Conservation (phyloP, 2,113 vertebrate species). For the Leiothrix lutea region DNA sequence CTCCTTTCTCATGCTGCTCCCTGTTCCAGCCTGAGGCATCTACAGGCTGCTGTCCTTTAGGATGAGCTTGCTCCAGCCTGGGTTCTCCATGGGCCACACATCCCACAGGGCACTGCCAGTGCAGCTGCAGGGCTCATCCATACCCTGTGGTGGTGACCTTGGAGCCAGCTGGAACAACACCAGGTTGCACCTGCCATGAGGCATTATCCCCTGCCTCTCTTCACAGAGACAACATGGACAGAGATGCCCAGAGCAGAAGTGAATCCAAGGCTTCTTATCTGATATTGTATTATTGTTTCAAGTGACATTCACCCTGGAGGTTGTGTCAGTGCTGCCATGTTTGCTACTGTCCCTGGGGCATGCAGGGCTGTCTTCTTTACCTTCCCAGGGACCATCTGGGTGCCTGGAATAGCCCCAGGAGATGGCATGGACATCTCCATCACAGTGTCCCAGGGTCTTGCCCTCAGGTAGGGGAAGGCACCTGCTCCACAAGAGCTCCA, state of each 20-base stretch:
- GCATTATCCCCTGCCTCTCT: neutral
- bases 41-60: fast-evolving
- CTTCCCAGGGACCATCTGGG: neutral
- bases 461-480: fast-evolving
- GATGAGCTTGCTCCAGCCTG: neutral
- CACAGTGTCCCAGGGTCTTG: neutral
- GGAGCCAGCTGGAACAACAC: neutral
- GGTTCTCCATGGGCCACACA: fast-evolving
- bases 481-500: neutral
- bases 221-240: neutral
- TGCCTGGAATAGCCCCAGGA: neutral
- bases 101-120: neutral
- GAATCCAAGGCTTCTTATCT: neutral
- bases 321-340: fast-evolving
- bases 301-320: fast-evolving
- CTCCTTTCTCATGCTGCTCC: fast-evolving
- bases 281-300: neutral
- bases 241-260: neutral
- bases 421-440: fast-evolving
- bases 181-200: neutral
- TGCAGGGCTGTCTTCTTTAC: neutral
- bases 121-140: neutral
- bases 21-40: neutral
- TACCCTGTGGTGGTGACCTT: fast-evolving
- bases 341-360: neutral